Conservation (phyloP, 2,888 invertebrate genomes). For the Corythucha ciliata region DNA sequence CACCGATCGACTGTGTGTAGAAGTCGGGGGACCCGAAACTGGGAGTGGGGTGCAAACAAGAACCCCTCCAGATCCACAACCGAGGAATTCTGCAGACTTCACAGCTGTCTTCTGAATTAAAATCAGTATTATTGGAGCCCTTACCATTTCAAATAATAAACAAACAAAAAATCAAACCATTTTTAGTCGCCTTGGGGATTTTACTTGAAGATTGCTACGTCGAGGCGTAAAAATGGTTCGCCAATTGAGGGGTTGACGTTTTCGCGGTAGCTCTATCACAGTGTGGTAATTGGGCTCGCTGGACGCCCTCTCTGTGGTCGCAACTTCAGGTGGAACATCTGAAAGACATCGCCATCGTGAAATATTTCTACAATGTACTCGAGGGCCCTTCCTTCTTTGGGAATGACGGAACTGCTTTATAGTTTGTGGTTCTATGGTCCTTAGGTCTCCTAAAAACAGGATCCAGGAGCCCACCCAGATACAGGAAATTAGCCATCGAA, state of each 20-base stretch:
- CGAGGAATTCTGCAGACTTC: conserved; percentile 60
- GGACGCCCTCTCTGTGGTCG: conserved; percentile 35
- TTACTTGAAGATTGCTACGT: conserved; percentile 20
- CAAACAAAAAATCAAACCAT: conserved; percentile 14
- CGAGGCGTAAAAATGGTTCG: conserved; percentile 56
- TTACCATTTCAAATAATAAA: conserved; percentile 3
- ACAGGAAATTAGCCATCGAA: too few species aligned
- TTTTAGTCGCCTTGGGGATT: conserved; percentile 26
- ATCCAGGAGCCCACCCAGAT: too few species aligned
- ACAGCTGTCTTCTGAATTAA: conserved; percentile 42
- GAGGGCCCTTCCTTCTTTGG: too few species aligned
- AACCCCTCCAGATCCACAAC: conserved; percentile 34
- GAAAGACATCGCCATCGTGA: too few species aligned
- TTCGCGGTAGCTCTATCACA: conserved; percentile 74
- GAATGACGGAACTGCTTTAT: too few species aligned
- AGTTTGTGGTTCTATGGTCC: too few species aligned
- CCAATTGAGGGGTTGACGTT: conserved; percentile 68
- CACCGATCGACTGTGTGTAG: conserved; percentile 52
- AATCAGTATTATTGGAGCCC: background rate
- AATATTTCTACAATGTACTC: too few species aligned
- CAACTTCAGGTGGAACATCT: conserved; percentile 50
- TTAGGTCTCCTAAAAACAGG: too few species aligned
- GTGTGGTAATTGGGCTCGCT: conserved; percentile 73
- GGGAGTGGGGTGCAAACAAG: conserved; percentile 9
- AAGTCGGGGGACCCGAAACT: conserved; percentile 12